These are phyloP conservation scores for Ceyx margarethae DNA, from an alignment of 2,113 vertebrate species.

Conservation along the genomic window DNA sequence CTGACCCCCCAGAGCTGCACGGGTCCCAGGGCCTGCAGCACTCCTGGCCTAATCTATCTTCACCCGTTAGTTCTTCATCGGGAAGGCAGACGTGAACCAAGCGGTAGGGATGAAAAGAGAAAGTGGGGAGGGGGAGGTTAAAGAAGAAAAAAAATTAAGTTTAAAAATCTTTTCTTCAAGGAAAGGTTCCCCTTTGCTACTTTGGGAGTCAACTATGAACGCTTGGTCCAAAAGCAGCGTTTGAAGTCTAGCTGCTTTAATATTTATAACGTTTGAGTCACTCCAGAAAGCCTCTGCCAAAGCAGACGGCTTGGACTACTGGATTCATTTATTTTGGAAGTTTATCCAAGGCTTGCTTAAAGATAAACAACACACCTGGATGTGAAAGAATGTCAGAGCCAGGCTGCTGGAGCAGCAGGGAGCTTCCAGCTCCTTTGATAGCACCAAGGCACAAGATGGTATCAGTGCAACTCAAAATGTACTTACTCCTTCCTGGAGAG, in stretches of 20 bases:
- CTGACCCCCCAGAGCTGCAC: slow-evolving; percentile 28
- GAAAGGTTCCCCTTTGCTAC: background rate
- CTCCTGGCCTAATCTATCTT: slow-evolving; percentile 11
- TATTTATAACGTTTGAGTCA: slow-evolving; percentile 5
- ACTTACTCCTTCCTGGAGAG: background rate
- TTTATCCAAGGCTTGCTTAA: slow-evolving; percentile 36
- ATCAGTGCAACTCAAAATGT: background rate
- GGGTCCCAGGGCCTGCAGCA: background rate
- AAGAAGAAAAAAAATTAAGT: background rate
- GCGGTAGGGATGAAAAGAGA: background rate
- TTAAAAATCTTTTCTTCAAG: background rate
- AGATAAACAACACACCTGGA: slow-evolving; percentile 22
- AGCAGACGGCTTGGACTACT: background rate
- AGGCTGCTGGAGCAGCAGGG: background rate
- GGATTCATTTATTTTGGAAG: slow-evolving; percentile 43
- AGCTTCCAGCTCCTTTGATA: slow-evolving; percentile 12
- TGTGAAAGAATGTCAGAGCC: slow-evolving; percentile 15
- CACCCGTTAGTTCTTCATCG: slow-evolving; percentile 37
- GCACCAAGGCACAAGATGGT: background rate
- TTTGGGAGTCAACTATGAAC: background rate
- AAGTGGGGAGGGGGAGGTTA: background rate
- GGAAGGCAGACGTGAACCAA: background rate
- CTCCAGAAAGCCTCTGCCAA: background rate
- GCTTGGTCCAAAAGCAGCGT: background rate
- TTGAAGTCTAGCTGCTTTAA: slow-evolving; percentile 22